phyloP scores from a whole-genome alignment of 2,888 invertebrate genomes.

The Cacoxenus indagator region DNA sequence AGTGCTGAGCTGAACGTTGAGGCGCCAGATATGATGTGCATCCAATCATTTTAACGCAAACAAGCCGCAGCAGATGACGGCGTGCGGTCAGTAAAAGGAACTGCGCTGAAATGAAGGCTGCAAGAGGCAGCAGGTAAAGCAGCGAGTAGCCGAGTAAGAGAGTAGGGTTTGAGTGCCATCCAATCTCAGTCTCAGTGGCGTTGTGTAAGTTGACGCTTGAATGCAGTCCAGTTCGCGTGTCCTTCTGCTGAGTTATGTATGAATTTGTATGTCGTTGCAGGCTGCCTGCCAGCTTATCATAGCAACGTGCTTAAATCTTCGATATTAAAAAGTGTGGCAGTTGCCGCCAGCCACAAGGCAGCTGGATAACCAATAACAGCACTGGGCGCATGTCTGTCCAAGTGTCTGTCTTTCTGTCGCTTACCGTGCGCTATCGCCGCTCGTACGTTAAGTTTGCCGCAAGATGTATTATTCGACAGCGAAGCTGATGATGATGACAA shows the following conservation, averaged over 20 bases:
- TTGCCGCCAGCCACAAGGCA: not conserved
- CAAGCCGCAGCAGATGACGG: conserved; percentile 64
- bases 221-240: conserved; percentile 28
- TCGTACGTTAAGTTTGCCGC: conserved; percentile 20
- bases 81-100: not conserved
- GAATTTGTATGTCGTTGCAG: not conserved
- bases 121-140: not conserved
- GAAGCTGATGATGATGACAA: conserved; percentile 23
- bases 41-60: conserved; percentile 66
- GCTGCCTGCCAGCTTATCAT: conserved; percentile 58
- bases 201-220: conserved; percentile 60
- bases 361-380: conserved; percentile 50
- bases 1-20: conserved; percentile 26
- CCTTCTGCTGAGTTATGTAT: not conserved
- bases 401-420: conserved; percentile 29
- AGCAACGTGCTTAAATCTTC: conserved; percentile 35
- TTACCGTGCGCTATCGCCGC: not conserved
- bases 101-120: not conserved
- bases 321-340: conserved; percentile 36
- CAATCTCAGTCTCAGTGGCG: conserved; percentile 9
- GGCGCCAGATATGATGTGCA: conserved; percentile 55
- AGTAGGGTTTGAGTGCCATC: not conserved
- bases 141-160: not conserved
- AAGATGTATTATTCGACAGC: conserved; percentile 26
- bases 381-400: conserved; percentile 20